Conservation (phyloP, 1,140 invertebrate species). For the Drosophila ohnishii region DNA sequence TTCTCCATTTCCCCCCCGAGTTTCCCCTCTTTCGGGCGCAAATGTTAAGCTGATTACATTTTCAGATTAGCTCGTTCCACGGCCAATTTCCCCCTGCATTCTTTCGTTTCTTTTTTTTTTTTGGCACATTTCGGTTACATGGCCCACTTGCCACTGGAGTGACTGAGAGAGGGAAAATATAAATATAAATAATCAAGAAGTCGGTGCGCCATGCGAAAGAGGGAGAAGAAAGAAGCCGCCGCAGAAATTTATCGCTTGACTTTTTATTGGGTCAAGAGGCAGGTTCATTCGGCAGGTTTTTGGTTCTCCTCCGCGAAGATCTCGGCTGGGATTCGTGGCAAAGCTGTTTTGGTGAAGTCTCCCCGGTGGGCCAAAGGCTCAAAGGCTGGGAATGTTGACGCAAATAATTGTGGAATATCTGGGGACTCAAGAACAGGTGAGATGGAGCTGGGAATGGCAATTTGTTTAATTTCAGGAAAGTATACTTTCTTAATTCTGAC, state of each 20-base stretch:
- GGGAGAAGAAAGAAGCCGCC: conserved; percentile 44
- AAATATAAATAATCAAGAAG: conserved; percentile 54
- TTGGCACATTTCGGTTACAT: conserved; percentile 67
- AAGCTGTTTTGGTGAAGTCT: conserved; percentile 32
- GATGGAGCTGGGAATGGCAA: neutral
- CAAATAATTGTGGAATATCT: conserved; percentile 56
- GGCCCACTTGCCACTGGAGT: conserved; percentile 60
- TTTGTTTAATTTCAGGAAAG: neutral
- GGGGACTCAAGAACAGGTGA: conserved; percentile 40
- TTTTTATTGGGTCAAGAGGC: conserved; percentile 72
- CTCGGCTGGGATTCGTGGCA: conserved; percentile 1
- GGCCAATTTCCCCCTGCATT: conserved; percentile 32
- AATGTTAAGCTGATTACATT: conserved; percentile 62
- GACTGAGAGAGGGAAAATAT: conserved; percentile 17
- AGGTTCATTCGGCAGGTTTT: conserved; percentile 52
- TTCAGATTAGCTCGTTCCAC: conserved; percentile 62
- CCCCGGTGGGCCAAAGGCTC: conserved; percentile 48
- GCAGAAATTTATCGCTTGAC: conserved; percentile 64
- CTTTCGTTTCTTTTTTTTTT: conserved; percentile 30
- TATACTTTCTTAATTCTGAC: neutral
- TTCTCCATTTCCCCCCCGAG: conserved; percentile 1
- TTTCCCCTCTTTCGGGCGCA: conserved; percentile 1
- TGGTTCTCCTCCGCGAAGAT: conserved; percentile 8
- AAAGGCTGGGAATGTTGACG: conserved; percentile 36
- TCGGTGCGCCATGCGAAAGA: conserved; percentile 22